Evolutionary conservation across 2,797 vertebrate species (phyloP), one percentile per base, ranked within the genome.

Genomic region (Thamnophis elegans): DNA sequence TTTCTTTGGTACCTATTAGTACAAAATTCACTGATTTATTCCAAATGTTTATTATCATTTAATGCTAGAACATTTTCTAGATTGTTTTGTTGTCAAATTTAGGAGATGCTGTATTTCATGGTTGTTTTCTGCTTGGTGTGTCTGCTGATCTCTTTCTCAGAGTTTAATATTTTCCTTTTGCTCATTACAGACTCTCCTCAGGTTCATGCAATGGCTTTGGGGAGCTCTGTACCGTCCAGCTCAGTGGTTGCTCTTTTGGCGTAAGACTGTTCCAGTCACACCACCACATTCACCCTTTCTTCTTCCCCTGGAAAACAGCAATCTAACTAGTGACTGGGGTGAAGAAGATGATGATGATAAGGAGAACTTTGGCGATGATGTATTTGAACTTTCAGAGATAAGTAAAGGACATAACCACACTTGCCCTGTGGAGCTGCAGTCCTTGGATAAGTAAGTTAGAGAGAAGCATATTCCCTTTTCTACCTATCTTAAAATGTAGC

Each of bases 231-330:
- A 91, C 20, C 95, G 94, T 59, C 97, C 97, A 2, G 42, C 92
- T 78, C 85, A 93, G 36, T 96, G 97, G 96, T 97, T 98, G 78
- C 94, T 97, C 13, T 95, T 95, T 55, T 89, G 92, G 54, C 96
- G 90, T 92, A 96, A 14, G 51, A 96, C 3, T 62, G 91, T 54
- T 0, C 98, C 98, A 0, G 95, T 97, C 90, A 98, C 98, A 14
- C 98, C 98, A 0, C 97, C 97, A 0, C 98, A 98, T 54, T 97
- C 96, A 1, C 97, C 88, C 12, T 97, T 92, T 95, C 97, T 59
- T 92, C 98, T 95, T 95, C 97, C 65, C 92, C 97, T 95, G 42
- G 93, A 95, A 91, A 96, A 97, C 56, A 95, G 95, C 96, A 97
- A 95, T 93, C 97, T 97, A 86, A 96, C 97, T 92, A 96, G 97